A percentile compares a stretch with the other conserved stretches of the same genome.
Evolutionary conservation across 2,113 vertebrate genomes (phyloP).

Genomic region (Xenopus tropicalis): UCB_Xtro_10.0 CM004446.2:16597001-16597500

Average conservation of each 20-base stretch:
- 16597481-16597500: too few relatives aligned
- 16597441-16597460: neutral
- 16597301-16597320: conserved; percentile 78
- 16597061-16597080: too few relatives aligned
- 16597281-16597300: conserved; percentile 84
- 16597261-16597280: conserved; percentile 79
- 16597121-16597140: conserved; percentile 74
- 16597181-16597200: conserved; percentile 96
- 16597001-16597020: too few relatives aligned
- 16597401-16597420: conserved; percentile 92
- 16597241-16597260: conserved; percentile 81
- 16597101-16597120: conserved; percentile 90
- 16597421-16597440: conserved; percentile 83
- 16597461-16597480: too few relatives aligned
- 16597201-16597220: conserved; percentile 89
- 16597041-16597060: too few relatives aligned
- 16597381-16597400: conserved; percentile 94
- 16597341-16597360: conserved; percentile 99
- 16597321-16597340: conserved; percentile 97
- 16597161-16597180: conserved; percentile 86
- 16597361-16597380: conserved; percentile 93
- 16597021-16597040: too few relatives aligned
- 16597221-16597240: conserved; percentile 75
- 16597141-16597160: conserved; percentile 73
- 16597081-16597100: conserved; percentile 77